Conservation (phyloP, 2,797 vertebrate species). For the Brotula barbata region DNA sequence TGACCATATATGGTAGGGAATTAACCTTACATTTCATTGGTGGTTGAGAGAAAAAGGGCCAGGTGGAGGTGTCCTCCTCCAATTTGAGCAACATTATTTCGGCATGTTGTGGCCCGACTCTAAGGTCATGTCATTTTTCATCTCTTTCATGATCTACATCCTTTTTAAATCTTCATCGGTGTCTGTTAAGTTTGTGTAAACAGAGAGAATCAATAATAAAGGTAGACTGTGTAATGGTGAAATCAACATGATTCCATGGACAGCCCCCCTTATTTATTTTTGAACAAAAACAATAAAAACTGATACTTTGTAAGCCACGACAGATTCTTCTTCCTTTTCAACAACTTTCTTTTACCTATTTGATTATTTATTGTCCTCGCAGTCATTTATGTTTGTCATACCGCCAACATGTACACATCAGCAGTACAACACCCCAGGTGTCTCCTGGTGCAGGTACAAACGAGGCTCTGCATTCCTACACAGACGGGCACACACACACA, state of each 20-base stretch:
- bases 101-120: background rate
- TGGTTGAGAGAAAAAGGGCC: conserved; percentile 32
- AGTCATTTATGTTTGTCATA: conserved; percentile 6
- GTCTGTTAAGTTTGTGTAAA: background rate
- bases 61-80: conserved; percentile 37
- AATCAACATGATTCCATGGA: background rate
- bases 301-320: background rate
- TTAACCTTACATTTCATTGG: conserved; percentile 63
- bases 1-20: conserved; percentile 78
- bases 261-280: background rate
- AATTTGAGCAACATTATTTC: background rate
- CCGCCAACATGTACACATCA: conserved; percentile 35
- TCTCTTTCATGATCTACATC: background rate
- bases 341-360: too few species aligned
- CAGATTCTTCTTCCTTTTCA: too few species aligned
- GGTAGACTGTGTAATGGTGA: background rate
- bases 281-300: background rate
- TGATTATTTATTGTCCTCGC: background rate
- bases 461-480: conserved; percentile 57
- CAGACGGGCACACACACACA: conserved; percentile 20
- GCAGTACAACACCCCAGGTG: conserved; percentile 34
- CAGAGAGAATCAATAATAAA: background rate
- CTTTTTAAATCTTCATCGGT: background rate
- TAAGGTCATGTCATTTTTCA: background rate
- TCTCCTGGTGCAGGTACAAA: conserved; percentile 60